Evolutionary conservation across 2,888 invertebrate genomes (phyloP).

Genomic region (Diadegma fenestrale): DNA sequence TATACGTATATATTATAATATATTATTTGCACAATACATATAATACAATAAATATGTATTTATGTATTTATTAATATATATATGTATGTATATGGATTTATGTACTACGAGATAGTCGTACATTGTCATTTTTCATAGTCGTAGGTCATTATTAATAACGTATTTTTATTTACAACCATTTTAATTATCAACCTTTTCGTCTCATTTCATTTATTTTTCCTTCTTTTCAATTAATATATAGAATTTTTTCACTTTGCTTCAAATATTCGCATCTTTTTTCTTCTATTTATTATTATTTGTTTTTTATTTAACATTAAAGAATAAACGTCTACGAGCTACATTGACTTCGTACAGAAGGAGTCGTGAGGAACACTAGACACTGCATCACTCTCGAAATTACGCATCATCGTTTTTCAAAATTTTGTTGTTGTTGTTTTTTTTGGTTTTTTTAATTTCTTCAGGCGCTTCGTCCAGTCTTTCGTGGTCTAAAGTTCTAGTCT

Average conservation of each 20-base stretch:
- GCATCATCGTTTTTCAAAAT: background rate
- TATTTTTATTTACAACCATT: conserved; percentile 51
- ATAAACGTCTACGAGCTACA: conserved; percentile 70
- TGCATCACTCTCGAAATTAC: conserved; percentile 50
- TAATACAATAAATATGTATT: conserved; percentile 25
- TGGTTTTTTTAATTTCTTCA: background rate
- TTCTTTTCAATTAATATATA: conserved; percentile 10
- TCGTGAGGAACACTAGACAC: conserved; percentile 74
- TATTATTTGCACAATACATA: background rate
- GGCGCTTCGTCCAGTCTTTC: conserved; percentile 11
- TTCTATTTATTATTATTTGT: conserved; percentile 21
- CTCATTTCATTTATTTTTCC: conserved; percentile 36
- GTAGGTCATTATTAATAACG: conserved; percentile 58
- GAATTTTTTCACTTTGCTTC: conserved; percentile 25
- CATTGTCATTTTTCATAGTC: conserved; percentile 55
- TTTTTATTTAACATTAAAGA: conserved; percentile 58
- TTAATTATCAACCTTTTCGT: conserved; percentile 19
- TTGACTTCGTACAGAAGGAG: conserved; percentile 77
- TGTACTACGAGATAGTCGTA: conserved; percentile 59
- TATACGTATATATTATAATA: background rate
- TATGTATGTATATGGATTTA: conserved; percentile 40
- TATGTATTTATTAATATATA: conserved; percentile 27
- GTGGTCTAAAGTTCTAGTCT: conserved; percentile 41
- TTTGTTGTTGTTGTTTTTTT: background rate
- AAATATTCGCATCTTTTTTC: conserved; percentile 6